Percentiles rank a stretch among this genome's conserved stretches.
These are phyloP conservation scores for Zootermopsis nevadensis DNA, from an alignment of 2,888 invertebrate genomes.

Conservation along the genomic window DNA sequence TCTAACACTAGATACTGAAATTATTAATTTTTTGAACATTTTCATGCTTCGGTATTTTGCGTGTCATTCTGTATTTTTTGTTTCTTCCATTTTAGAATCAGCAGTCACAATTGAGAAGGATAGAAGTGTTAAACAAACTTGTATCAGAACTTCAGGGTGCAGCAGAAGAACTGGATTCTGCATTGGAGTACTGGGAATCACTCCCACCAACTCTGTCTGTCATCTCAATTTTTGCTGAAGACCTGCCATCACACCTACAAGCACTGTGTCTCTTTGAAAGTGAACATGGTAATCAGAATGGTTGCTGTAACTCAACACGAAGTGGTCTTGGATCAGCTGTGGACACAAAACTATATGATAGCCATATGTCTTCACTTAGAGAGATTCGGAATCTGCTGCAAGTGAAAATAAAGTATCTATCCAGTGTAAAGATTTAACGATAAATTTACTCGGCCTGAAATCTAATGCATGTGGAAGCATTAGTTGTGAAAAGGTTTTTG, in stretches of 20 bases:
- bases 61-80: not conserved
- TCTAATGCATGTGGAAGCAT: not conserved
- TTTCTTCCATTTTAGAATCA: constrained; percentile 27
- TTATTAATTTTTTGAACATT: no score
- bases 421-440: constrained; percentile 26
- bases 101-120: constrained; percentile 20
- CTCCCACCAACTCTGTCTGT: constrained; percentile 12
- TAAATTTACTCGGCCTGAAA: not conserved
- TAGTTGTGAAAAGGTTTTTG: not conserved
- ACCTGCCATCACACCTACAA: constrained; percentile 26
- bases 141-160: constrained; percentile 34
- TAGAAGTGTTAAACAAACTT: constrained; percentile 38
- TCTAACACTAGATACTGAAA: no score
- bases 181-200: constrained; percentile 43
- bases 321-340: constrained; percentile 34
- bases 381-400: constrained; percentile 68
- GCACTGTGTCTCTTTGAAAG: constrained; percentile 21
- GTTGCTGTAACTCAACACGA: constrained; percentile 32
- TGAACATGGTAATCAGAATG: constrained; percentile 61
- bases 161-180: constrained; percentile 41
- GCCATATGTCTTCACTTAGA: constrained; percentile 66
- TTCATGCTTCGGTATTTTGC: no score
- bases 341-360: constrained; percentile 62
- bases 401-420: constrained; percentile 68
- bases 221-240: constrained; percentile 28